These are phyloP conservation scores for Apeira syringaria DNA, from an alignment of 2,888 invertebrate species.

Conservation along the genomic window DNA sequence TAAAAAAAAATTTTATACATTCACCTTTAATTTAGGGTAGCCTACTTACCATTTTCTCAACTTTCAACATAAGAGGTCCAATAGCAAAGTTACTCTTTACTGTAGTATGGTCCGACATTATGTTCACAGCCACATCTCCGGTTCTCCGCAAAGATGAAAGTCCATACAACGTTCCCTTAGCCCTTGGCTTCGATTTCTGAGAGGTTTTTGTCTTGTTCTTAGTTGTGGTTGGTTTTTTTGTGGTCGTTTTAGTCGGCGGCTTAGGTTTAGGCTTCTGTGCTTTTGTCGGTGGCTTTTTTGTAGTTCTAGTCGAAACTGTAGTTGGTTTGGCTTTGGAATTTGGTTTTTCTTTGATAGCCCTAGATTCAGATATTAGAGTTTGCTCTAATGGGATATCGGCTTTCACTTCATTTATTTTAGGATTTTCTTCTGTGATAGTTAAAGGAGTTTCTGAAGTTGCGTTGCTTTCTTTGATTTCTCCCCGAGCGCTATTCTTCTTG, in stretches of 20 bases:
- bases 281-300: slow-evolving; percentile 49
- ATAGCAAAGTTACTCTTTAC: slow-evolving; percentile 92
- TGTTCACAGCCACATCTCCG: slow-evolving; percentile 91
- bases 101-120: slow-evolving; percentile 91
- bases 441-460: slow-evolving; percentile 46
- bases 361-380: slow-evolving; percentile 44
- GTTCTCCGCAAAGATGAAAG: slow-evolving; percentile 90
- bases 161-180: slow-evolving; percentile 91
- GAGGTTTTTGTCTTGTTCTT: slow-evolving; percentile 69
- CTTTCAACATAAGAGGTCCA: slow-evolving; percentile 91
- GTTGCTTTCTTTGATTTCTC: slow-evolving; percentile 47
- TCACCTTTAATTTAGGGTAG: too few species aligned
- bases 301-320: slow-evolving; percentile 42
- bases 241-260: slow-evolving; percentile 64
- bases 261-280: slow-evolving; percentile 57
- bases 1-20: too few species aligned
- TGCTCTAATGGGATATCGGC: slow-evolving; percentile 36
- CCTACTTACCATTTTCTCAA: slow-evolving; percentile 88
- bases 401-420: slow-evolving; percentile 42
- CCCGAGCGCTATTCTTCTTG: slow-evolving; percentile 67
- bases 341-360: slow-evolving; percentile 63
- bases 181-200: slow-evolving; percentile 84
- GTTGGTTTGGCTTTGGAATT: slow-evolving; percentile 64
- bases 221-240: slow-evolving; percentile 53
- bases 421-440: slow-evolving; percentile 46